A percentile compares a stretch with the other conserved stretches of the same genome.
These are phyloP conservation scores for Apotomis capreana DNA, from an alignment of 2,888 invertebrate species.

Conservation along the genomic window DNA sequence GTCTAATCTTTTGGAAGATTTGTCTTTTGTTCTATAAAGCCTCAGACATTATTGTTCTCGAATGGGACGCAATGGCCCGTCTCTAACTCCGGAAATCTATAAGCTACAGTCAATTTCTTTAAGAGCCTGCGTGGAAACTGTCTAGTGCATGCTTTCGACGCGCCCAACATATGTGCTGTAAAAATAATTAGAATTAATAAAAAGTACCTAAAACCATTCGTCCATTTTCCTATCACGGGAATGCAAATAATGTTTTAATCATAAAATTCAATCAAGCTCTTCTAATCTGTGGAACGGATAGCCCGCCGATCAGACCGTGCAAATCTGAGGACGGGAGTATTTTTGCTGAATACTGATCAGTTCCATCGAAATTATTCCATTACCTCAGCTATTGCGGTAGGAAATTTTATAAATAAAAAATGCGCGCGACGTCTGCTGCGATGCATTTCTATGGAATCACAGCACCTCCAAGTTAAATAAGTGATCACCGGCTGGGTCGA, in stretches of 20 bases:
- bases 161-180: constrained; percentile 6
- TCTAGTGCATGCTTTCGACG: constrained; percentile 21
- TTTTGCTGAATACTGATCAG: constrained; percentile 75
- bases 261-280: constrained; percentile 63
- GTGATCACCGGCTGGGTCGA: constrained; percentile 74
- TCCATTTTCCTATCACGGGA: constrained; percentile 13
- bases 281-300: constrained; percentile 59
- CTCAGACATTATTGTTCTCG: constrained; percentile 58
- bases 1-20: constrained; percentile 37
- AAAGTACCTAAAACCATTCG: constrained; percentile 8
- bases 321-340: constrained; percentile 63
- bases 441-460: constrained; percentile 78
- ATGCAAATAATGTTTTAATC: constrained; percentile 39
- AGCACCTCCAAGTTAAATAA: constrained; percentile 78
- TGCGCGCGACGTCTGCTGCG: constrained; percentile 65
- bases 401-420: constrained; percentile 79
- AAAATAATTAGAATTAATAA: neutral
- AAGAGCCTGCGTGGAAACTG: constrained; percentile 46
- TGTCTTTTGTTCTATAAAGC: constrained; percentile 43
- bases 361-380: constrained; percentile 74
- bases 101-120: constrained; percentile 59
- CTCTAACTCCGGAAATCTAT: constrained; percentile 58
- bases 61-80: constrained; percentile 57
- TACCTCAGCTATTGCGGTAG: constrained; percentile 66
- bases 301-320: constrained; percentile 56